These are phyloP conservation scores for Drosophila ficusphila DNA, from an alignment of 1,140 invertebrate genomes.

Conservation along the genomic window DNA sequence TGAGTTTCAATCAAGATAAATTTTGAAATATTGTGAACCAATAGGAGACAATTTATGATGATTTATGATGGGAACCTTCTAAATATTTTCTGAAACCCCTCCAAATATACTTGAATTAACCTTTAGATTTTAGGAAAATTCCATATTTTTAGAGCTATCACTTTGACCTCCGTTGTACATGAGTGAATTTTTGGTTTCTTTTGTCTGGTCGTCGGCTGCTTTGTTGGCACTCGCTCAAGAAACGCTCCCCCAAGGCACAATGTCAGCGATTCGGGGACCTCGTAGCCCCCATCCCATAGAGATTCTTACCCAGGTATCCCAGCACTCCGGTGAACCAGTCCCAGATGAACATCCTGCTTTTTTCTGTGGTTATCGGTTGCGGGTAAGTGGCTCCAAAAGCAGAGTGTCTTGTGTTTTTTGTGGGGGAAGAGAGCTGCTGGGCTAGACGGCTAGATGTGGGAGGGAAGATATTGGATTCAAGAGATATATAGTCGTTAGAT, in stretches of 20 bases:
- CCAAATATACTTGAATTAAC: background rate
- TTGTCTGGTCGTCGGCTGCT: slow-evolving; percentile 51
- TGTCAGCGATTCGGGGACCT: slow-evolving; percentile 47
- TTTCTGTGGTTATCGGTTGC: slow-evolving; percentile 50
- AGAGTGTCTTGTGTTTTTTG: slow-evolving; percentile 51
- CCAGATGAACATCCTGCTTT: slow-evolving; percentile 95
- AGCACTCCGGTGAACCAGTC: slow-evolving; percentile 98
- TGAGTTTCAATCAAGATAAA: too few relatives aligned
- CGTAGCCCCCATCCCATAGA: background rate
- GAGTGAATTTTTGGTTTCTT: slow-evolving; percentile 48
- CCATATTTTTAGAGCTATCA: background rate
- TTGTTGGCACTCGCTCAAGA: slow-evolving; percentile 78
- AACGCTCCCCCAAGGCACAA: slow-evolving; percentile 51
- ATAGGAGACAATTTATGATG: too few relatives aligned
- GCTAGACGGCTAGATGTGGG: slow-evolving; percentile 45
- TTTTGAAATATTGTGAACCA: too few relatives aligned
- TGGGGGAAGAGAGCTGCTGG: slow-evolving; percentile 65
- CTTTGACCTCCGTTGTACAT: slow-evolving; percentile 18
- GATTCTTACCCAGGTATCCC: slow-evolving; percentile 94
- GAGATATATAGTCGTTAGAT: slow-evolving; percentile 4
- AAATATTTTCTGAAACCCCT: too few relatives aligned
- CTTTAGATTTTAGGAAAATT: background rate
- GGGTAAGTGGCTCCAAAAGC: slow-evolving; percentile 58
- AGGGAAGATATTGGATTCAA: slow-evolving; percentile 6
- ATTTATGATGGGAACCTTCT: too few relatives aligned